These are phyloP conservation scores for Ophraella communa DNA, from an alignment of 2,888 invertebrate species.

Conservation along the genomic window DNA sequence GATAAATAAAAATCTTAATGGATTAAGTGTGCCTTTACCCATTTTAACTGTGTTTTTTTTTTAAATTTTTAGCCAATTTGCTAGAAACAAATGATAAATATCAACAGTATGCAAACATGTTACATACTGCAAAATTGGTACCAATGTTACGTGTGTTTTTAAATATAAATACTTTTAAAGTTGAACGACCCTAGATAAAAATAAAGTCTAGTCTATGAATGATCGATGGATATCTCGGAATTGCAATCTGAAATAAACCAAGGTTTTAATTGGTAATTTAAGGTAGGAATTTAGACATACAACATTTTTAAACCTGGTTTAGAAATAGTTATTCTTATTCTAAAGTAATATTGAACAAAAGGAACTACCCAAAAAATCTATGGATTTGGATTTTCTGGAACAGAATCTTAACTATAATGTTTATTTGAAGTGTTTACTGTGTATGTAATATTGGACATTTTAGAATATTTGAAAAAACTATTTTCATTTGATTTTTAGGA, in stretches of 20 bases:
- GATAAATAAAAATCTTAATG: neutral
- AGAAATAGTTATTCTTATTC: neutral
- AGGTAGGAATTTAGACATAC: neutral
- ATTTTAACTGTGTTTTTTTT: neutral
- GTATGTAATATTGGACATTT: neutral
- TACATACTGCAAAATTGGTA: neutral
- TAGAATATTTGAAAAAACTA: neutral
- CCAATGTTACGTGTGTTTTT: neutral
- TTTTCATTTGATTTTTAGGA: neutral
- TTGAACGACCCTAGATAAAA: neutral
- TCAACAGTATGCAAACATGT: too few relatives aligned
- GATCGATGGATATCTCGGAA: neutral
- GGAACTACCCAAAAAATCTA: neutral
- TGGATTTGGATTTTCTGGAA: neutral
- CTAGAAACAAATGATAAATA: neutral
- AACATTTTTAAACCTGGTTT: neutral
- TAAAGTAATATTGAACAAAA: neutral
- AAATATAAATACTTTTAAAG: neutral
- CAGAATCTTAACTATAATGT: too few relatives aligned
- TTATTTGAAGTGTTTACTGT: neutral
- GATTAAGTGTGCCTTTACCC: neutral
- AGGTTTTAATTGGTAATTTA: neutral
- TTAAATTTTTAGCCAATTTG: neutral
- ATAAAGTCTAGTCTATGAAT: neutral
- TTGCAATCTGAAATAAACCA: neutral